Percentiles rank a stretch among this genome's conserved stretches.
Conservation (phyloP, 2,888 invertebrate genomes). For the Petrolisthes cinctipes region DNA sequence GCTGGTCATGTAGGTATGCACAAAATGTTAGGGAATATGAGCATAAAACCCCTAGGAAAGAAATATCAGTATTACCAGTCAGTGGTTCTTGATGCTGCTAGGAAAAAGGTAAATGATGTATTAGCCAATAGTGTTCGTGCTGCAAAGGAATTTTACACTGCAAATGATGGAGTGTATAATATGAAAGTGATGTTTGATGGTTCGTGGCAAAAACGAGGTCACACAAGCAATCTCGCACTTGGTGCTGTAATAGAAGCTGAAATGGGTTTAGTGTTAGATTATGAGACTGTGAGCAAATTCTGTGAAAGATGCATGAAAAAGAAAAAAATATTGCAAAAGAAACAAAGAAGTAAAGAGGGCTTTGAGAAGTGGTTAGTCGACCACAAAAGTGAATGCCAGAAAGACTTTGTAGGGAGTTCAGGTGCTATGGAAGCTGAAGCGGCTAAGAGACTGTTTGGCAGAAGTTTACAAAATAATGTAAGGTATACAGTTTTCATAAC, state of each 20-base stretch:
- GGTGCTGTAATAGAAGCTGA: constrained; percentile 33
- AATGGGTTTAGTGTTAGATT: constrained; percentile 19
- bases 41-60: constrained; percentile 22
- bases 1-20: constrained; percentile 24
- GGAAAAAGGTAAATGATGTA: background rate
- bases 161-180: constrained; percentile 10
- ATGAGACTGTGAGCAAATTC: constrained; percentile 23
- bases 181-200: constrained; percentile 21
- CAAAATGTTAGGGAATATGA: constrained; percentile 19
- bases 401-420: constrained; percentile 23
- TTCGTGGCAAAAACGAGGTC: constrained; percentile 30
- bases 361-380: constrained; percentile 14
- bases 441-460: constrained; percentile 18
- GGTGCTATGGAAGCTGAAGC: constrained; percentile 30
- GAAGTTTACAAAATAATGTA: constrained; percentile 16
- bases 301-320: constrained; percentile 19
- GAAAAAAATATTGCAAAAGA: background rate
- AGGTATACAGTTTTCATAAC: constrained; percentile 21
- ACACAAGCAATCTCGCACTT: constrained; percentile 7
- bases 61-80: background rate
- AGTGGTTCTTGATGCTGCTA: constrained; percentile 10
- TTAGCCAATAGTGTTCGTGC: background rate
- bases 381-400: background rate
- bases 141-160: constrained; percentile 8
- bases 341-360: background rate